Evolutionary conservation across 2,797 vertebrate species (phyloP), one percentile per base, ranked within the genome.

Genomic region (Uromys caudimaculatus): DNA sequence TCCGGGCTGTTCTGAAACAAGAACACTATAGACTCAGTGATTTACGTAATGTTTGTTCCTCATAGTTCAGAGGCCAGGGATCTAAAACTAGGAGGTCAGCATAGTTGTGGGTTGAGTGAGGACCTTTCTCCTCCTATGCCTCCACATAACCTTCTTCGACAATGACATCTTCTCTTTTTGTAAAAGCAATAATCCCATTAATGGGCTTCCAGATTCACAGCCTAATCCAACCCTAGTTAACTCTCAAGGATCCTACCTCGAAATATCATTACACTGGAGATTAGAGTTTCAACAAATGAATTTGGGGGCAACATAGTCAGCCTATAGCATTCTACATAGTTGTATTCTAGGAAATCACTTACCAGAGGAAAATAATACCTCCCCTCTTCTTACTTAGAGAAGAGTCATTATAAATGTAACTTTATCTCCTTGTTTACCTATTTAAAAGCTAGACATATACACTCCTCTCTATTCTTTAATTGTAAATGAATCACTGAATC

Each of bases 401-500:
- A 75, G n/a, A 75, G 13, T 23, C 27, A 19, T 56, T 52, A 87
- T 73, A 24, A 87, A 73, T 41, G 23, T 56, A n/a, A 54, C n/a
- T 14, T 87, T 54, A 32, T 17, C 32, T 19, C 35, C 60, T 83
- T 77, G 52, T 41, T 90, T 67, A 54, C 13, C 56, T 60, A 82
- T 29, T 47, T 54, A 21, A 76, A 76, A 27, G n/a, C 44, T 89
- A 95, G n/a, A 90, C 88, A 60, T 56, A 50, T 41, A 82, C 17
- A 32, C 11, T 69, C 73, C 50, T 56, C 58, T 41, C 71, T 27
- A 6, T 73, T 86, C 52, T 73, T 88, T 71, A 52, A 27, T 64
- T 94, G 44, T 71, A 92, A 77, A 52, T 54, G n/a, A 94, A 82
- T 71, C 64, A 32, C 60, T 90, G 35, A 82, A 87, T 41, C 52